phyloP scores from a whole-genome alignment of 2,888 invertebrate genomes.

The Cotesia congregata region DNA sequence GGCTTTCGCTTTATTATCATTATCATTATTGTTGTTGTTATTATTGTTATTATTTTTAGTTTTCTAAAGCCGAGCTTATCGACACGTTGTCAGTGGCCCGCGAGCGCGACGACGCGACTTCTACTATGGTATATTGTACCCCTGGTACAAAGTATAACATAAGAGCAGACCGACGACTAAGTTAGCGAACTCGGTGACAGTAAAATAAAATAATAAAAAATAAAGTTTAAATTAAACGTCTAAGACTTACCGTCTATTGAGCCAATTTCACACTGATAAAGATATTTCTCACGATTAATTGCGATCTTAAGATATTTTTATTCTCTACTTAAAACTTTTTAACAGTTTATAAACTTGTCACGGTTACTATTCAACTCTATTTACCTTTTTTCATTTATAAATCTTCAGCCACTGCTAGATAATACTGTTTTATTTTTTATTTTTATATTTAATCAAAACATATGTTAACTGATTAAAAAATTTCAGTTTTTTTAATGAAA shows the following conservation, averaged over 20 bases:
- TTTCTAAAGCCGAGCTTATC: neutral
- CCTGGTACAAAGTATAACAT: too few species aligned
- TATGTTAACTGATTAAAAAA: too few species aligned
- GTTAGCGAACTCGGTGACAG: neutral
- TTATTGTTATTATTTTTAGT: neutral
- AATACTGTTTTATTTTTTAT: too few species aligned
- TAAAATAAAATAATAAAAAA: neutral
- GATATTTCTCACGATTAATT: neutral
- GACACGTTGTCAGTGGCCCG: neutral
- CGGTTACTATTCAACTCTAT: neutral
- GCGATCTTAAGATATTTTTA: slow-evolving; percentile 2
- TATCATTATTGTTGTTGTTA: neutral
- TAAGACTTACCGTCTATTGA: slow-evolving; percentile 11
- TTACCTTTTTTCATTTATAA: neutral
- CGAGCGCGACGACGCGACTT: neutral
- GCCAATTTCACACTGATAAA: neutral
- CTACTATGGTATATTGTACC: too few species aligned
- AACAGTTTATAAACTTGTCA: neutral
- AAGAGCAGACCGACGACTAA: neutral
- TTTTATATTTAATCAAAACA: too few species aligned
- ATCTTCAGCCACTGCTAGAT: neutral
- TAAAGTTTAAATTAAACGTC: slow-evolving; percentile 1
- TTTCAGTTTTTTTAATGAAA: too few species aligned
- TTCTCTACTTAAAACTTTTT: slow-evolving; percentile 4
- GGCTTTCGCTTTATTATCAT: neutral